Evolutionary conservation across 2,888 invertebrate species (phyloP).

Genomic region (Coelogynopora nodosa): DNA sequence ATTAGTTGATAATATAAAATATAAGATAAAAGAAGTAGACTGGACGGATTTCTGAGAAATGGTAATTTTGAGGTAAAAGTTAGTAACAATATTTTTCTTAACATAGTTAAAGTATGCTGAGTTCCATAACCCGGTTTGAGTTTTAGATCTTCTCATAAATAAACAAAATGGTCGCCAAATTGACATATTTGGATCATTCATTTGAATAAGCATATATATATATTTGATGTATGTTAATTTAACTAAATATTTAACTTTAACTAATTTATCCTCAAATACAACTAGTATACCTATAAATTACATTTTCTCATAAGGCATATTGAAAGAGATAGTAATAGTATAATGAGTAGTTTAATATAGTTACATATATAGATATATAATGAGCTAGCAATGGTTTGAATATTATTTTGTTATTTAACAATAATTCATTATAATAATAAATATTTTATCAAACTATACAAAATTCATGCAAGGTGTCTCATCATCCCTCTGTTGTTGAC

Average conservation of each 20-base stretch:
- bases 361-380: slow-evolving; percentile 12
- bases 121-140: not conserved
- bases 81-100: not conserved
- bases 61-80: not conserved
- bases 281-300: not conserved
- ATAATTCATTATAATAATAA: not conserved
- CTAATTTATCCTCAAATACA: not conserved
- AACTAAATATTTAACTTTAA: not conserved
- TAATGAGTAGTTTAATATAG: not conserved
- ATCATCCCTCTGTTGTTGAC: slow-evolving; percentile 2
- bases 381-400: not conserved
- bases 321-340: not conserved
- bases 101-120: not conserved
- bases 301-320: not conserved
- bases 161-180: not conserved
- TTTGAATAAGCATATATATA: not conserved
- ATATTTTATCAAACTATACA: slow-evolving; percentile 16
- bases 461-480: slow-evolving; percentile 21
- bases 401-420: not conserved
- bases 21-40: no score
- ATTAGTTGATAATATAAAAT: no score
- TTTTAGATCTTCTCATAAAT: not conserved
- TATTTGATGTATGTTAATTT: not conserved
- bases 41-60: not conserved
- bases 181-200: not conserved